Base-by-base conservation (phyloP, 2,888 invertebrate species). In the Trypoxylon attenuatum region DNA sequence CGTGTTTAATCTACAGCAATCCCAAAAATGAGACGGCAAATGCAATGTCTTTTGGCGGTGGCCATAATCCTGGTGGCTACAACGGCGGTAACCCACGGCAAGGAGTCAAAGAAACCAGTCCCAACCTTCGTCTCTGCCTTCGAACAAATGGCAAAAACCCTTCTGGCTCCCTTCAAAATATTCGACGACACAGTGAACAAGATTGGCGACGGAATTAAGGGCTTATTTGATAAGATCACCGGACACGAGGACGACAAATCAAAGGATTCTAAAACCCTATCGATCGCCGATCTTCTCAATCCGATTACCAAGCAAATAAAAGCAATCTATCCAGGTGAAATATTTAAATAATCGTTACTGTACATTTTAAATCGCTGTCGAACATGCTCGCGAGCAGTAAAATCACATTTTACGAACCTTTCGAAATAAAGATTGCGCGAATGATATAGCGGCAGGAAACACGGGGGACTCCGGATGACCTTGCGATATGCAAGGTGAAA, bases 291-390 rank as follows among this genome's bases (percentile, higher is more conserved):
- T 86, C 79, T 89, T 3, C 84, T 88, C 0, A 90, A 90, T 56
- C 78, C 87, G 0, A 90, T 90, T 43, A 90, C 90, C 69, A 88
- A 89, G 41, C 82, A 88, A 25, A 89, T 91, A 15, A 88, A 89
- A 76, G 89, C 90, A 16, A 90, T 91, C 55, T 91, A 89, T 82
- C 91, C 91, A 79, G 91, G 91, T 90, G 77, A n/a, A 10, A 2
- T 46, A 23, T 23, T 23, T 5, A 8, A 8, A 19, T 43, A 16
- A 10, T 43, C 21, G 21, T 19, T 41, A 41, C 16, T 41, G 42
- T 16, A 10, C 13, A 4, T 5, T 46, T 33, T n/a, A n/a, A n/a
- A n/a, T n/a, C n/a, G n/a, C n/a, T n/a, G n/a, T n/a, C n/a, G n/a
- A n/a, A n/a, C n/a, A n/a, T n/a, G n/a, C n/a, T n/a, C n/a, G n/a